Percentiles rank a stretch among this genome's conserved stretches.
These are phyloP conservation scores for Acanthoscelides obtectus DNA, from an alignment of 2,888 invertebrate genomes.

Conservation along the genomic window DNA sequence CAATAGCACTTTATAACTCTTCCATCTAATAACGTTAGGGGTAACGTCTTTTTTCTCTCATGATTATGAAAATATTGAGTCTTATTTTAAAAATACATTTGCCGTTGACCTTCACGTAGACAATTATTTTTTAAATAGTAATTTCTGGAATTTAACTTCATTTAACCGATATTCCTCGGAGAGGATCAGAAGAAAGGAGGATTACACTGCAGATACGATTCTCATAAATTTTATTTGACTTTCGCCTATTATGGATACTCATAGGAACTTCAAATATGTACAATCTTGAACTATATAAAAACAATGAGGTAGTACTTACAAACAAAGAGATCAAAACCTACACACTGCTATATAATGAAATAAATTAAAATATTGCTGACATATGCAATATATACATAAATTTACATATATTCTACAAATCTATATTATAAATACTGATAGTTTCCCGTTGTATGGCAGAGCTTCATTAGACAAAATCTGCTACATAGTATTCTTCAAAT, in stretches of 20 bases:
- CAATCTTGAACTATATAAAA: constrained; percentile 28
- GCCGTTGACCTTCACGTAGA: no score
- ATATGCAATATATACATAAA: constrained; percentile 8
- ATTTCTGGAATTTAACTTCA: no score
- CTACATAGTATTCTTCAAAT: no score
- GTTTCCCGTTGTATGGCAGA: constrained; percentile 1
- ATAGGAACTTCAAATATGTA: constrained; percentile 42
- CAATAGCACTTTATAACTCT: no score
- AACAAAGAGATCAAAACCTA: constrained; percentile 22
- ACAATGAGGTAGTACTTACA: constrained; percentile 36
- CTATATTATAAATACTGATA: neutral
- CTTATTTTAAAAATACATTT: no score
- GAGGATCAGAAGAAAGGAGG: no score
- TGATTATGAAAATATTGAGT: no score
- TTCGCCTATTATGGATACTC: constrained; percentile 18
- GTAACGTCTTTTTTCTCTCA: no score
- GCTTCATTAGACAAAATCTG: neutral
- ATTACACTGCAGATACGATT: constrained; percentile 7
- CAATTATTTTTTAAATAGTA: no score
- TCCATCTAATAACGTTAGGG: no score
- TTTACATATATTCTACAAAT: constrained; percentile 14
- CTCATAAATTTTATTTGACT: constrained; percentile 23
- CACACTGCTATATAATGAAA: neutral
- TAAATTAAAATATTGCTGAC: neutral
- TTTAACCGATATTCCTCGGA: no score